Percentiles rank a stretch among this genome's conserved stretches.
phyloP scores from a whole-genome alignment of 2,888 invertebrate genomes.

The Mesorhabditis belari region DNA sequence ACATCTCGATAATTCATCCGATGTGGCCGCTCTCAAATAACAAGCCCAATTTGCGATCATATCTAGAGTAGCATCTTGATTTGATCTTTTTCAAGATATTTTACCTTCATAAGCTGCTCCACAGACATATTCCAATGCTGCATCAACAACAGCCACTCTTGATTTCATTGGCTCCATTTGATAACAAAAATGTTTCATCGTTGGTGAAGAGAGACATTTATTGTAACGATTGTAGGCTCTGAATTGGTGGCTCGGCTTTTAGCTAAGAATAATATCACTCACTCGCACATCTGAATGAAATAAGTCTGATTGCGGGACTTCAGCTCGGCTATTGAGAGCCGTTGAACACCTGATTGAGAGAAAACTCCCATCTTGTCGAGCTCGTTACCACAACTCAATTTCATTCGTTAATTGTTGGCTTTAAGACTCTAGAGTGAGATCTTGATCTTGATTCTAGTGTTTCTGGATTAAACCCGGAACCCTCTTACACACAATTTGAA shows the following conservation, averaged over 20 bases:
- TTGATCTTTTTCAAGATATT: background rate
- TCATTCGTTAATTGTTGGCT: too few species aligned
- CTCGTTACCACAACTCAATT: slow-evolving; percentile 18
- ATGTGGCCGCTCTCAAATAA: slow-evolving; percentile 24
- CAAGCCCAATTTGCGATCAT: slow-evolving; percentile 39
- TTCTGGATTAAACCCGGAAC: too few species aligned
- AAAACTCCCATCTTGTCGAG: slow-evolving; percentile 24
- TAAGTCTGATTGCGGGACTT: slow-evolving; percentile 25
- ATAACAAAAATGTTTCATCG: slow-evolving; percentile 30
- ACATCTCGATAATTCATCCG: slow-evolving; percentile 24
- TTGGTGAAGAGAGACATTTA: slow-evolving; percentile 26
- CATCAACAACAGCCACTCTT: slow-evolving; percentile 27
- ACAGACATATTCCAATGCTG: slow-evolving; percentile 33
- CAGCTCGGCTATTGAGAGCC: slow-evolving; percentile 19
- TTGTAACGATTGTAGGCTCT: slow-evolving; percentile 35
- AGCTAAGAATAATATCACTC: background rate
- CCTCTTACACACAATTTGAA: background rate
- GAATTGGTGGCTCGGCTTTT: slow-evolving; percentile 4
- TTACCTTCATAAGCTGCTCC: slow-evolving; percentile 33
- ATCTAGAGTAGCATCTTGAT: slow-evolving; percentile 11
- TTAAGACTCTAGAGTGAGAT: too few species aligned
- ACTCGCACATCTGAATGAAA: slow-evolving; percentile 34
- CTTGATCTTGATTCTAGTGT: too few species aligned
- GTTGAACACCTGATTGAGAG: slow-evolving; percentile 10
- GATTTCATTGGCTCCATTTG: slow-evolving; percentile 32